phyloP scores from a whole-genome alignment of 2,888 invertebrate species.

The Asteroscopus sphinx region DNA sequence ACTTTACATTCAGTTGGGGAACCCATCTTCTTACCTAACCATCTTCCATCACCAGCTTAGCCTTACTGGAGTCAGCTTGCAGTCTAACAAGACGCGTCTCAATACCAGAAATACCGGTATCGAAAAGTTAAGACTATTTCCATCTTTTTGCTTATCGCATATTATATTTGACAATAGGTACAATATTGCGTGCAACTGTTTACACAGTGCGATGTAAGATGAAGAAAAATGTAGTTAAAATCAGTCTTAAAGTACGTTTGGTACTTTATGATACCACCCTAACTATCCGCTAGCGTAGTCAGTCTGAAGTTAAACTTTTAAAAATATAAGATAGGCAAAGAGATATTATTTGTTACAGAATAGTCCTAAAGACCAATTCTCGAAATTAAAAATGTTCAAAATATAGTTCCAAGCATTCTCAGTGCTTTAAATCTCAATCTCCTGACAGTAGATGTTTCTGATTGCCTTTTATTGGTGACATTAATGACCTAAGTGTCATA shows the following conservation, averaged over 20 bases:
- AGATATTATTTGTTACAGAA: conserved; percentile 1
- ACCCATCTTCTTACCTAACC: not conserved
- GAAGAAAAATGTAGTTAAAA: conserved; percentile 28
- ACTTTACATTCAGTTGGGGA: conserved; percentile 24
- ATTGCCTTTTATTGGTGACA: too few relatives aligned
- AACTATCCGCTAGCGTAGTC: conserved; percentile 52
- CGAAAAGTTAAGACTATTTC: not conserved
- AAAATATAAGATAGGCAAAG: conserved; percentile 34
- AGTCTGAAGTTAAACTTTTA: conserved; percentile 44
- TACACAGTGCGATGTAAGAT: conserved; percentile 28
- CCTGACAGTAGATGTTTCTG: too few relatives aligned
- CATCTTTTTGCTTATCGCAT: conserved; percentile 21
- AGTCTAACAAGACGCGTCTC: too few relatives aligned
- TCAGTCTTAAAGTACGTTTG: conserved; percentile 43
- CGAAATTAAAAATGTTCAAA: too few relatives aligned
- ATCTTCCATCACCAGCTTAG: not conserved
- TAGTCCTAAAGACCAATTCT: conserved; percentile 14
- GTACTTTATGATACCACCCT: conserved; percentile 49
- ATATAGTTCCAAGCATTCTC: too few relatives aligned
- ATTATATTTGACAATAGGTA: conserved; percentile 26
- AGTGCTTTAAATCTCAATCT: too few relatives aligned
- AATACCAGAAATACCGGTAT: too few relatives aligned
- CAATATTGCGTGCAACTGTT: conserved; percentile 33
- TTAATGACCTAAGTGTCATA: too few relatives aligned
- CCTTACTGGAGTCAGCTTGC: not conserved